phyloP scores from a whole-genome alignment of 2,888 invertebrate genomes.

The Epinotia demarniana region DNA sequence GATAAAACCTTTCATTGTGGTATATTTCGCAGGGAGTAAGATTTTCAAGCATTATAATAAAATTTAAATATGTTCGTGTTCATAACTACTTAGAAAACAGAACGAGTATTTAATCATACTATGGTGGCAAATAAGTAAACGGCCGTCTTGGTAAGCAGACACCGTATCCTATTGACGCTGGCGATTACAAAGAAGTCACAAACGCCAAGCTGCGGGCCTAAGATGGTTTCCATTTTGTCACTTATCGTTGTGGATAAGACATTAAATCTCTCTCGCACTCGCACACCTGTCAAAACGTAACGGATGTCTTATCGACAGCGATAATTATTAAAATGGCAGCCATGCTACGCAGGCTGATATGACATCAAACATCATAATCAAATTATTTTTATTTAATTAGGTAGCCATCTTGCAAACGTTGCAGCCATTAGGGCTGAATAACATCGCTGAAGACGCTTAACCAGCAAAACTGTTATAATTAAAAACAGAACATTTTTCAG shows the following conservation, averaged over 20 bases:
- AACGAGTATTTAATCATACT: no score
- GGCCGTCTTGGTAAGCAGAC: no score
- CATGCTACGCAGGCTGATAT: background rate
- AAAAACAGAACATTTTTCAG: slow-evolving; percentile 71
- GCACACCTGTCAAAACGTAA: no score
- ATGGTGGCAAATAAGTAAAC: no score
- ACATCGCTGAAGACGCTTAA: slow-evolving; percentile 53
- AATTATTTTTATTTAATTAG: background rate
- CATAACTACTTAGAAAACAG: no score
- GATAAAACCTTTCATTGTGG: slow-evolving; percentile 25
- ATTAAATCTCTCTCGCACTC: no score
- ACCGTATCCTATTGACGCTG: no score
- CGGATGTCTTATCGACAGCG: no score
- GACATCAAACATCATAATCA: background rate
- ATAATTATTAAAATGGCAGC: background rate
- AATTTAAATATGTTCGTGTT: background rate
- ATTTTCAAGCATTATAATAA: slow-evolving; percentile 33
- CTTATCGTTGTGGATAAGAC: no score
- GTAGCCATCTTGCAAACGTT: slow-evolving; percentile 7
- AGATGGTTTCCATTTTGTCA: no score
- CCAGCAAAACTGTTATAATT: slow-evolving; percentile 65
- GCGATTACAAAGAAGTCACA: no score
- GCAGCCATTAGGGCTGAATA: slow-evolving; percentile 50
- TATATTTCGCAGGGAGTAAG: slow-evolving; percentile 11
- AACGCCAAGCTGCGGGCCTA: no score